Evolutionary conservation across 2,888 invertebrate species (phyloP).

Genomic region (Mythimna ferrago): DNA sequence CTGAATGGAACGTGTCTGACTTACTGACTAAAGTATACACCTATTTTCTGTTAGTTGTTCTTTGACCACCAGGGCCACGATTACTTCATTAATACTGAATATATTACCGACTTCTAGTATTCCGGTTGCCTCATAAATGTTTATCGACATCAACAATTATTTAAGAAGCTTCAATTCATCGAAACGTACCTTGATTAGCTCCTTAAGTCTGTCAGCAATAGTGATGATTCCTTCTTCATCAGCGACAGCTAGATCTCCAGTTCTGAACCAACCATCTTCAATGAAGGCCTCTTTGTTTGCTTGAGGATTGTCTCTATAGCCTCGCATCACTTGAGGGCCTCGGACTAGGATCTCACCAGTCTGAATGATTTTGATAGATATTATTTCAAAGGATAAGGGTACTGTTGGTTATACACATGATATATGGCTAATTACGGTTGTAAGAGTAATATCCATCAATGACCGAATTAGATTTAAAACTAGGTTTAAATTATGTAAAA

Average conservation of each 20-base stretch:
- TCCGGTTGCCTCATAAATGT: too few species aligned
- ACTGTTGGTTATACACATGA: too few species aligned
- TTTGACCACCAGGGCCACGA: too few species aligned
- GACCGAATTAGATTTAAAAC: too few species aligned
- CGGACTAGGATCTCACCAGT: slow-evolving; percentile 94
- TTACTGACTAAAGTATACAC: too few species aligned
- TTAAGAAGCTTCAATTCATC: neutral
- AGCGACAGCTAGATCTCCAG: slow-evolving; percentile 93
- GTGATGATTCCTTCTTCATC: slow-evolving; percentile 92
- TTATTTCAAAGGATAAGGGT: neutral
- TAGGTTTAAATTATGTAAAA: too few species aligned
- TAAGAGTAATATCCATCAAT: too few species aligned
- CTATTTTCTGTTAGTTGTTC: too few species aligned
- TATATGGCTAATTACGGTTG: too few species aligned
- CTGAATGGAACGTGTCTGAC: too few species aligned
- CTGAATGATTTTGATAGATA: slow-evolving; percentile 69
- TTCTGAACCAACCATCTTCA: slow-evolving; percentile 94
- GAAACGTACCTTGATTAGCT: slow-evolving; percentile 94
- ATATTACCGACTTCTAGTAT: too few species aligned
- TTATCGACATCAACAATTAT: neutral
- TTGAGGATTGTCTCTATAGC: slow-evolving; percentile 94
- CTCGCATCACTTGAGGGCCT: slow-evolving; percentile 96
- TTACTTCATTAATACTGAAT: neutral
- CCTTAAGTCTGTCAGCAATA: slow-evolving; percentile 95
- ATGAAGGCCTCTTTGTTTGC: slow-evolving; percentile 93